Conservation (phyloP, 2,888 invertebrate species). For the Dusona sp. region DNA sequence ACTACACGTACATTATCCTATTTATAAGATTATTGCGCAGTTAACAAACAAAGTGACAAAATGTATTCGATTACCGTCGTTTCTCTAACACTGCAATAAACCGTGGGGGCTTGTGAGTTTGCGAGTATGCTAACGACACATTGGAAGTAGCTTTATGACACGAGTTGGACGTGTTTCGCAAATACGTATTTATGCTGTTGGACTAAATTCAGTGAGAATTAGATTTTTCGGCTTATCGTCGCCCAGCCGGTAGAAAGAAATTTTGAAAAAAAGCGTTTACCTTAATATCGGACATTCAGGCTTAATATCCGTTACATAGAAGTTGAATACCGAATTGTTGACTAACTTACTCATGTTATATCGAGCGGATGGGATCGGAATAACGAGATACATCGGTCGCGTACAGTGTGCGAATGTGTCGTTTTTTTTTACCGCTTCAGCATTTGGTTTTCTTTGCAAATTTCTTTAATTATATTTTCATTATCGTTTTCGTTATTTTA, state of each 20-base stretch:
- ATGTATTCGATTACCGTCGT: constrained; percentile 21
- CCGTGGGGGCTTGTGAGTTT: constrained; percentile 1
- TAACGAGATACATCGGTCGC: neutral
- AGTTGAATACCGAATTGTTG: neutral
- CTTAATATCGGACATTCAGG: neutral
- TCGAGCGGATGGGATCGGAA: too few relatives aligned
- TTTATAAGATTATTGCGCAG: constrained; percentile 48
- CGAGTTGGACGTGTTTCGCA: neutral
- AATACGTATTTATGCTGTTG: neutral
- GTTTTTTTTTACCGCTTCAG: neutral
- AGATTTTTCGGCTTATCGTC: neutral
- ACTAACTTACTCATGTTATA: neutral
- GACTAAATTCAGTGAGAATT: neutral
- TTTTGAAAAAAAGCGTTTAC: neutral
- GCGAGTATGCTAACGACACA: neutral
- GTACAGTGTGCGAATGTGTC: neutral
- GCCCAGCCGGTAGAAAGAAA: neutral
- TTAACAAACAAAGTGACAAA: constrained; percentile 4
- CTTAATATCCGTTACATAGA: neutral
- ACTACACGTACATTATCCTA: constrained; percentile 53
- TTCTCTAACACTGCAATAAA: constrained; percentile 25
- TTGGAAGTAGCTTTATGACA: neutral
- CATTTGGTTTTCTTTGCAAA: neutral
- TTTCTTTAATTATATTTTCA: neutral
- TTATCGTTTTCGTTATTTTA: neutral